phyloP scores from a whole-genome alignment of 1,140 invertebrate genomes.

The Tyrophagus putrescentiae region DNA sequence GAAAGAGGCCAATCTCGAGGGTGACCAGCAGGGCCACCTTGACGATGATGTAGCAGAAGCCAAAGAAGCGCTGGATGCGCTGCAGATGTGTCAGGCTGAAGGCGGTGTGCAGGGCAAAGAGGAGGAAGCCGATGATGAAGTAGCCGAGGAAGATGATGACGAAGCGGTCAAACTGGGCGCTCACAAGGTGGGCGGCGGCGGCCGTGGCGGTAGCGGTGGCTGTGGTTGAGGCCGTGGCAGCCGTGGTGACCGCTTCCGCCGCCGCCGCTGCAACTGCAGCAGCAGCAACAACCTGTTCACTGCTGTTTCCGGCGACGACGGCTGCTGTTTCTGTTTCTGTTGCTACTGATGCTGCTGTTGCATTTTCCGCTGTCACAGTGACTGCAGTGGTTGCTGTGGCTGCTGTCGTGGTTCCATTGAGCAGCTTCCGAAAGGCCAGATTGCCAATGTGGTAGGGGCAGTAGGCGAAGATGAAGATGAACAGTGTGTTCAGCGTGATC shows the following conservation, averaged over 20 bases:
- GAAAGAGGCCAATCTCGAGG: constrained; percentile 89
- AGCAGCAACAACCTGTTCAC: constrained; percentile 46
- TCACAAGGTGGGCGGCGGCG: no score
- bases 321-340: no score
- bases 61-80: constrained; percentile 62
- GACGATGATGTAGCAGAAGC: constrained; percentile 89
- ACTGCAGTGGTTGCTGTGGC: no score
- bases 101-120: constrained; percentile 64
- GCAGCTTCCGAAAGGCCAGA: constrained; percentile 55
- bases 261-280: background rate
- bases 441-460: constrained; percentile 90
- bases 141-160: constrained; percentile 86
- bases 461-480: constrained; percentile 79
- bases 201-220: no score
- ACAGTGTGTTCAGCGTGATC: constrained; percentile 86
- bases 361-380: no score
- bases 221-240: no score
- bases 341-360: no score
- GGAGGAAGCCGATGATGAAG: constrained; percentile 64
- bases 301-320: no score
- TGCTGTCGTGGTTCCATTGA: no score
- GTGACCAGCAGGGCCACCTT: constrained; percentile 79
- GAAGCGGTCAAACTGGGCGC: constrained; percentile 77
- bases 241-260: constrained; percentile 29
- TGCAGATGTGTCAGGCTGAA: constrained; percentile 52